phyloP scores from a whole-genome alignment of 2,113 vertebrate species.

The Rutilus rutilus region DNA sequence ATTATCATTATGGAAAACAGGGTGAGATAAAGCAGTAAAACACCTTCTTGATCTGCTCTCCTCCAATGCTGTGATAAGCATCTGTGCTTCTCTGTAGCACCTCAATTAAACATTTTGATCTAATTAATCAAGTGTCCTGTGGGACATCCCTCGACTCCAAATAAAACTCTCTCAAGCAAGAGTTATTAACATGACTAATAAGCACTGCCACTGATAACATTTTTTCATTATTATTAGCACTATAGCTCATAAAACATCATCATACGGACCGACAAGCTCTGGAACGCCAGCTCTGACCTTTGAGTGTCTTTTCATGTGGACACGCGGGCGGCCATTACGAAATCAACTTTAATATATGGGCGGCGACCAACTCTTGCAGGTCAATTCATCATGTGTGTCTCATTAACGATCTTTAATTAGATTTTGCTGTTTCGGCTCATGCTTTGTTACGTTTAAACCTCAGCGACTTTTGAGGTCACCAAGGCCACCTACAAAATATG shows the following conservation, averaged over 20 bases:
- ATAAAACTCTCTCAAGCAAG: conserved; percentile 55
- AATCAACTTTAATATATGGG: conserved; percentile 22
- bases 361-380: not conserved
- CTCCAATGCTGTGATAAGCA: conserved; percentile 29
- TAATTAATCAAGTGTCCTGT: conserved; percentile 59
- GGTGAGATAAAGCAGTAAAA: conserved; percentile 41
- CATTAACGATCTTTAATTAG: conserved; percentile 39
- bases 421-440: conserved; percentile 21
- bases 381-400: conserved; percentile 11
- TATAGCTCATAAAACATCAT: conserved; percentile 38
- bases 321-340: conserved; percentile 12
- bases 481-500: not conserved
- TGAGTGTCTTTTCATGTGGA: conserved; percentile 32
- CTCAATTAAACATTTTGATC: conserved; percentile 66
- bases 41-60: conserved; percentile 16
- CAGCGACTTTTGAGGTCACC: conserved; percentile 16
- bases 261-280: not conserved
- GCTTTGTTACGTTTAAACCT: conserved; percentile 37
- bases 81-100: conserved; percentile 49
- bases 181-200: conserved; percentile 59
- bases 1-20: conserved; percentile 40
- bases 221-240: conserved; percentile 57
- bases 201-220: conserved; percentile 50
- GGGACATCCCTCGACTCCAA: conserved; percentile 32
- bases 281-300: not conserved